Evolutionary conservation across 1,140 invertebrate genomes (phyloP).

Genomic region (Papilio helenus): DNA sequence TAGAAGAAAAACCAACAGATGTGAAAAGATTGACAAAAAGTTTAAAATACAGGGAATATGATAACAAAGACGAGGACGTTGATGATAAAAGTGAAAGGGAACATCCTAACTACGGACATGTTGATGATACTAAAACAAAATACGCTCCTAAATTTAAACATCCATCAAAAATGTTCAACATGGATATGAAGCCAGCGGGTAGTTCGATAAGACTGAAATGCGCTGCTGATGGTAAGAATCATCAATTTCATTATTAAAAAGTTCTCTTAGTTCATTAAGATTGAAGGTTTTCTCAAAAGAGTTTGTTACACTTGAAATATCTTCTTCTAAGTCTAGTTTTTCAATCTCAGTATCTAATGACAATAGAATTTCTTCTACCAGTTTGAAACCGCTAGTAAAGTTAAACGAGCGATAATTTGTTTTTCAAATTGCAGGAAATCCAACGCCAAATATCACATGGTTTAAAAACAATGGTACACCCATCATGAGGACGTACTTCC

Average conservation of each 20-base stretch:
- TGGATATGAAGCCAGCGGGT: slow-evolving; percentile 80
- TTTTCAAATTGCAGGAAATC: slow-evolving; percentile 84
- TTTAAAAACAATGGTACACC: slow-evolving; percentile 87
- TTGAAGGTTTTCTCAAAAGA: too few relatives aligned
- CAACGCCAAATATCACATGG: slow-evolving; percentile 91
- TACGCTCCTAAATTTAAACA: slow-evolving; percentile 77
- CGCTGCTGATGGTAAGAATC: slow-evolving; percentile 73
- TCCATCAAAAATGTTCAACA: slow-evolving; percentile 70
- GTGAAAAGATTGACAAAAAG: slow-evolving; percentile 51
- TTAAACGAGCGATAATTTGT: too few relatives aligned
- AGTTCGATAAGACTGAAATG: slow-evolving; percentile 76
- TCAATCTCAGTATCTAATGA: too few relatives aligned
- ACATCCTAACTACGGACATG: slow-evolving; percentile 66
- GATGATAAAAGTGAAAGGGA: slow-evolving; percentile 74
- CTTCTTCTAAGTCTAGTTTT: too few relatives aligned
- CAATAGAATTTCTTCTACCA: too few relatives aligned
- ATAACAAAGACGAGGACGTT: slow-evolving; percentile 67
- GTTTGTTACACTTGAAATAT: too few relatives aligned
- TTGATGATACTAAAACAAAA: slow-evolving; percentile 68
- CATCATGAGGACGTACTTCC: slow-evolving; percentile 84
- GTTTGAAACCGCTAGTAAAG: too few relatives aligned
- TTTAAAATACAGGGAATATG: slow-evolving; percentile 60
- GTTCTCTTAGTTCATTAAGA: neutral
- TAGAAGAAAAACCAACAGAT: slow-evolving; percentile 65
- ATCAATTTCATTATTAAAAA: neutral